phyloP scores from a whole-genome alignment of 2,888 invertebrate species.

The Mycalesis mineus region DNA sequence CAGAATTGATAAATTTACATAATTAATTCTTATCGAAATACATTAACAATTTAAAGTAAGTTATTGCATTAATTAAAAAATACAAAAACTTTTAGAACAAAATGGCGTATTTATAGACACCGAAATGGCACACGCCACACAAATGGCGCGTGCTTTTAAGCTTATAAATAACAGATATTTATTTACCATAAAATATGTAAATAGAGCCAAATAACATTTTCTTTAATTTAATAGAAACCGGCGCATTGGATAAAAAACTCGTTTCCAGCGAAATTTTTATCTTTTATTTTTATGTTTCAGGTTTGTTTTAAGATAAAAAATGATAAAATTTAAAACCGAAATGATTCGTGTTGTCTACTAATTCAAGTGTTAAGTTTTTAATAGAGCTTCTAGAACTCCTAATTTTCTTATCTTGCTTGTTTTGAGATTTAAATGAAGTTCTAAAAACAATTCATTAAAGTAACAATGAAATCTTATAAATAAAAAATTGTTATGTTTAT shows the following conservation, averaged over 20 bases:
- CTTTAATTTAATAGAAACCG: constrained; percentile 1
- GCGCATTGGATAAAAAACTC: neutral
- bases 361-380: too few species aligned
- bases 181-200: neutral
- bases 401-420: too few species aligned
- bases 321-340: neutral
- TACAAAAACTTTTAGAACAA: neutral
- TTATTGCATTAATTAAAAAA: neutral
- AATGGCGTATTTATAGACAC: neutral
- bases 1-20: neutral
- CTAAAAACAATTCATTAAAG: too few species aligned
- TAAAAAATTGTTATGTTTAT: too few species aligned
- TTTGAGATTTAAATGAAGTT: too few species aligned
- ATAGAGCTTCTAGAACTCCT: too few species aligned
- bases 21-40: neutral
- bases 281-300: neutral
- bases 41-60: neutral
- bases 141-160: neutral
- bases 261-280: constrained; percentile 1
- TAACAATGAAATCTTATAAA: too few species aligned
- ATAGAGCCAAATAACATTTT: neutral
- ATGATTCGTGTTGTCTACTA: neutral
- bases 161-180: neutral
- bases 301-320: neutral
- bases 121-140: neutral